Evolutionary conservation across 2,113 vertebrate species (phyloP).

Genomic region (Seriola quinqueradiata): DNA sequence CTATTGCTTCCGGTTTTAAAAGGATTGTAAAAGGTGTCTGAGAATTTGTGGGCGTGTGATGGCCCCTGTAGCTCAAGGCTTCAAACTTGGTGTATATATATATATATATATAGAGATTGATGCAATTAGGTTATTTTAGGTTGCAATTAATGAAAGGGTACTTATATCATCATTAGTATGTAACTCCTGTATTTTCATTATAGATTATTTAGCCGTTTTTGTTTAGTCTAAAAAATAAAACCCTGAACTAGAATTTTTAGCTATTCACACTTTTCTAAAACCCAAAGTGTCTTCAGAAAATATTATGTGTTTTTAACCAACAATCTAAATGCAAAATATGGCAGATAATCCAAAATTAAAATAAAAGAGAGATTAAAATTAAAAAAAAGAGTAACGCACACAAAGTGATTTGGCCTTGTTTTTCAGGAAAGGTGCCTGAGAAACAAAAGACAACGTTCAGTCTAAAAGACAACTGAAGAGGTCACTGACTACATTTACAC

Average conservation of each 20-base stretch:
- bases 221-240: too few species aligned
- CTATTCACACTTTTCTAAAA: background rate
- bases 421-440: background rate
- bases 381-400: background rate
- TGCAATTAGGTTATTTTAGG: background rate
- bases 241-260: too few species aligned
- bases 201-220: too few species aligned
- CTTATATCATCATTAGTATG: background rate
- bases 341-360: background rate
- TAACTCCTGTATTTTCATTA: too few species aligned
- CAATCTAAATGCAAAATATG: background rate
- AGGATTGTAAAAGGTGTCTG: constrained; percentile 8
- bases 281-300: background rate
- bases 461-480: background rate
- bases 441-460: background rate
- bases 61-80: background rate
- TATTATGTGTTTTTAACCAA: too few species aligned
- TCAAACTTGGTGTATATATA: too few species aligned
- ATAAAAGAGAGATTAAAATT: background rate
- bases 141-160: background rate
- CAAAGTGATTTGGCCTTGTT: background rate
- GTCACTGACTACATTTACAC: constrained; percentile 18
- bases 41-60: background rate
- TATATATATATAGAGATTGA: background rate
- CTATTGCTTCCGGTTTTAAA: constrained; percentile 15